Conservation (phyloP, 1,140 invertebrate species). For the Drosophila miranda region DNA sequence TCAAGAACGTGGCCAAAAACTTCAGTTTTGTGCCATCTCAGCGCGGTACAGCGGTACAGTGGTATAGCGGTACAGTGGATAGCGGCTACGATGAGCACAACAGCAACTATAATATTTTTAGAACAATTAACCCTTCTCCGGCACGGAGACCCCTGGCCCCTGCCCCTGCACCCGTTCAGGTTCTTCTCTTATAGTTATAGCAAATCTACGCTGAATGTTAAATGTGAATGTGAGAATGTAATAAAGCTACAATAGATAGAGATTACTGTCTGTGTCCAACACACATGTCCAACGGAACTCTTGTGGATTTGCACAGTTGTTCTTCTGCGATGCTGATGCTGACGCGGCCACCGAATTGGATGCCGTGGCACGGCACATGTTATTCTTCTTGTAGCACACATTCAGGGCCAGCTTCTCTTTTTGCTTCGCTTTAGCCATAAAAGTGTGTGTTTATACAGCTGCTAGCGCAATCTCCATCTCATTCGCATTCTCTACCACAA, state of each 20-base stretch:
- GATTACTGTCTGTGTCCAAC: constrained; percentile 6
- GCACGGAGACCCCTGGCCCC: not conserved
- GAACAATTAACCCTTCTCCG: constrained; percentile 36
- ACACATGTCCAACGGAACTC: not conserved
- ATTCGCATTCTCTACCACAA: no score
- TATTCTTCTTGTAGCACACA: not conserved
- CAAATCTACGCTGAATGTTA: constrained; percentile 11
- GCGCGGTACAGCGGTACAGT: not conserved
- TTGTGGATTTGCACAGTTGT: constrained; percentile 59
- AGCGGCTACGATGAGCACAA: not conserved
- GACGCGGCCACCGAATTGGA: constrained; percentile 13
- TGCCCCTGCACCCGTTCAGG: not conserved
- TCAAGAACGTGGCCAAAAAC: constrained; percentile 59
- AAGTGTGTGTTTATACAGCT: constrained; percentile 27
- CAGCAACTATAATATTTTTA: constrained; percentile 10
- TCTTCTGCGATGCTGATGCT: constrained; percentile 1
- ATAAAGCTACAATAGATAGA: constrained; percentile 37
- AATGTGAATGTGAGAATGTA: constrained; percentile 14
- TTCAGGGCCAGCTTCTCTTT: not conserved
- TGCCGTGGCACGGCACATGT: constrained; percentile 20
- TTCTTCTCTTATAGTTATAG: not conserved
- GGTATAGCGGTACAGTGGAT: constrained; percentile 44
- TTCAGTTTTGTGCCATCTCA: constrained; percentile 30
- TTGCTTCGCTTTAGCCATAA: no score
- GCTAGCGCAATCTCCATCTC: constrained; percentile 7